A percentile compares a stretch with the other conserved stretches of the same genome.
These are phyloP conservation scores for Caligus rogercresseyi DNA, from an alignment of 1,140 invertebrate species.

Conservation along the genomic window DNA sequence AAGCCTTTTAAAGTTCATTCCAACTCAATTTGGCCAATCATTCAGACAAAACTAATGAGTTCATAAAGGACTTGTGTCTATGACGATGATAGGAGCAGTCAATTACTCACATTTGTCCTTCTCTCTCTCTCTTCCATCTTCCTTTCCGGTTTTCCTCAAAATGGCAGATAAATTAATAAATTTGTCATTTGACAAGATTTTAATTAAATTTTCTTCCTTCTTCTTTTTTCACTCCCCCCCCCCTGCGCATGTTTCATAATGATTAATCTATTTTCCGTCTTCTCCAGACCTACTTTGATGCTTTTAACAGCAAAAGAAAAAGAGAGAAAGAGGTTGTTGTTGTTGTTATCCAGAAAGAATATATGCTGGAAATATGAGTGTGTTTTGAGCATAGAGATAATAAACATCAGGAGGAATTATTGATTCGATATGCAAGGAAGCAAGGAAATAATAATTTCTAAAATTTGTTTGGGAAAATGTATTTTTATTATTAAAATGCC, in stretches of 20 bases:
- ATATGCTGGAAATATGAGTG: not conserved
- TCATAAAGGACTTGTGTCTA: too few species aligned
- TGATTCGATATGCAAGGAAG: not conserved
- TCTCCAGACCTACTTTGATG: not conserved
- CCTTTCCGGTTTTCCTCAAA: too few species aligned
- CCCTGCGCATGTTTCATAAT: not conserved
- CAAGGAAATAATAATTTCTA: not conserved
- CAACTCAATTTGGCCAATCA: too few species aligned
- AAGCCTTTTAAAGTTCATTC: too few species aligned
- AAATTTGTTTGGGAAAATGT: not conserved
- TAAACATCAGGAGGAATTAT: not conserved
- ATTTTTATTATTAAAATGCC: too few species aligned
- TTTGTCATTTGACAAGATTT: not conserved
- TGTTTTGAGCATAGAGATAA: too few species aligned
- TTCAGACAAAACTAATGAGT: too few species aligned
- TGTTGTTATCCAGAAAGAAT: not conserved
- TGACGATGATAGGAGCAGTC: too few species aligned
- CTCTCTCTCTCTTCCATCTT: too few species aligned
- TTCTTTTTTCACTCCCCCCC: too few species aligned
- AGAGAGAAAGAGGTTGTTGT: too few species aligned
- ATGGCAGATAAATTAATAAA: not conserved
- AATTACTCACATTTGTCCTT: too few species aligned
- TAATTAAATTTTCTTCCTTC: conserved; percentile 1
- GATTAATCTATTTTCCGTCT: not conserved
- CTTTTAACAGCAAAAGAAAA: not conserved